Percentiles rank a stretch among this genome's conserved stretches.
phyloP scores from a whole-genome alignment of 2,888 invertebrate genomes.

The Cantharis rufa region DNA sequence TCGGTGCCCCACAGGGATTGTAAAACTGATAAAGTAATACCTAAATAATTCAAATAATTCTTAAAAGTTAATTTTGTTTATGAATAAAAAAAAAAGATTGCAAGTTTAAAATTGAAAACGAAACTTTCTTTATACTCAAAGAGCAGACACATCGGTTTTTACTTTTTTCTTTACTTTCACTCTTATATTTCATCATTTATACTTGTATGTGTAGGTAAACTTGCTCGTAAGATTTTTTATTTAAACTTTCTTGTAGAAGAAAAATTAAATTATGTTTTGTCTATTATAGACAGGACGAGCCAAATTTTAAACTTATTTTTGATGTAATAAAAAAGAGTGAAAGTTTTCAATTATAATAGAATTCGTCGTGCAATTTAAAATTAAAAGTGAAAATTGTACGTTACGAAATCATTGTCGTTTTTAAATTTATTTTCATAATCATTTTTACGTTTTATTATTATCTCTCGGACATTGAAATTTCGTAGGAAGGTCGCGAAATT shows the following conservation, averaged over 20 bases:
- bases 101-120: not conserved
- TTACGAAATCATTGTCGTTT: not conserved
- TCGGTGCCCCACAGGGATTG: not conserved
- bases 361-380: not conserved
- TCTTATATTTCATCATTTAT: not conserved
- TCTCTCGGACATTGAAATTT: not conserved
- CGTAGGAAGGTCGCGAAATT: not conserved
- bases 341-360: not conserved
- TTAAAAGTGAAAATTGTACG: not conserved
- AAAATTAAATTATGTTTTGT: not conserved
- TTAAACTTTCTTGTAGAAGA: not conserved
- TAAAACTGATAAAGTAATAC: not conserved
- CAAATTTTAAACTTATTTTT: not conserved
- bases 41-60: no score
- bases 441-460: not conserved
- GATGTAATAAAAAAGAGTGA: not conserved
- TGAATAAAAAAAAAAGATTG: not conserved
- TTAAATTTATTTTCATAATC: not conserved
- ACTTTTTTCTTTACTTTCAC: conserved; percentile 1
- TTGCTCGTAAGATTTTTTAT: not conserved
- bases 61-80: not conserved
- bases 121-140: conserved; percentile 2
- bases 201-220: not conserved
- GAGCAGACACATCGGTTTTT: not conserved
- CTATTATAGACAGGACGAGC: not conserved